Evolutionary conservation across 2,113 vertebrate genomes (phyloP).

Genomic region (Zeus faber): DNA sequence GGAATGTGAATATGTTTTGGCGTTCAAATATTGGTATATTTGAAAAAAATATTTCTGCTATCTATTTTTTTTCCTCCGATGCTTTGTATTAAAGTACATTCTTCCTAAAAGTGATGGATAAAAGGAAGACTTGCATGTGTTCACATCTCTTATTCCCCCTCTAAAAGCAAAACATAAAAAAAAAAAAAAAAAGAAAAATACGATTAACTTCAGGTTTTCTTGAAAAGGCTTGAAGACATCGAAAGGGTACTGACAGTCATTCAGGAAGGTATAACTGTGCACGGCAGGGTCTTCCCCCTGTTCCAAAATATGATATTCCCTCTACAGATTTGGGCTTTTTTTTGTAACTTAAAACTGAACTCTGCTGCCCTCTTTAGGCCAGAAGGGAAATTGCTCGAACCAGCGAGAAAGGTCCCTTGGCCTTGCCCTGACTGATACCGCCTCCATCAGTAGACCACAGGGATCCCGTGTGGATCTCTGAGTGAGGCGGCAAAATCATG

Average conservation of each 20-base stretch:
- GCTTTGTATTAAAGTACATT: slow-evolving; percentile 59
- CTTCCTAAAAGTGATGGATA: slow-evolving; percentile 43
- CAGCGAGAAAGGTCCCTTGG: slow-evolving; percentile 41
- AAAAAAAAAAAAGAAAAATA: slow-evolving; percentile 15
- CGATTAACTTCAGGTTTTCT: too few relatives aligned
- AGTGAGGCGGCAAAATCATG: too few relatives aligned
- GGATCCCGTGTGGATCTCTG: slow-evolving; percentile 2
- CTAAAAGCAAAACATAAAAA: slow-evolving; percentile 24
- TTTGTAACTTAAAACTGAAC: slow-evolving; percentile 34
- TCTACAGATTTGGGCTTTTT: slow-evolving; percentile 21
- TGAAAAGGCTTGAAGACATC: slow-evolving; percentile 32
- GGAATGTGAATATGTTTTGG: slow-evolving; percentile 58
- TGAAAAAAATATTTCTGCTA: slow-evolving; percentile 39
- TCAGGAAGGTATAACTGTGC: slow-evolving; percentile 24
- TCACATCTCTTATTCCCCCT: slow-evolving; percentile 17
- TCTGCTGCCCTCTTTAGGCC: slow-evolving; percentile 45
- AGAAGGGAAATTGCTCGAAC: slow-evolving; percentile 47
- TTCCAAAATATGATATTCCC: not conserved
- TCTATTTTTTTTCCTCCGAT: slow-evolving; percentile 48
- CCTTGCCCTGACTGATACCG: slow-evolving; percentile 31
- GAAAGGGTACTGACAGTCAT: slow-evolving; percentile 28
- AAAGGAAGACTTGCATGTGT: slow-evolving; percentile 58
- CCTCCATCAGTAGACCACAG: slow-evolving; percentile 21
- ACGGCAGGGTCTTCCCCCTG: slow-evolving; percentile 16
- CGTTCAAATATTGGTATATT: slow-evolving; percentile 57